A percentile compares a stretch with the other conserved stretches of the same genome.
These are phyloP conservation scores for Notechis scutatus DNA, from an alignment of 2,113 vertebrate species.

Conservation along the genomic window DNA sequence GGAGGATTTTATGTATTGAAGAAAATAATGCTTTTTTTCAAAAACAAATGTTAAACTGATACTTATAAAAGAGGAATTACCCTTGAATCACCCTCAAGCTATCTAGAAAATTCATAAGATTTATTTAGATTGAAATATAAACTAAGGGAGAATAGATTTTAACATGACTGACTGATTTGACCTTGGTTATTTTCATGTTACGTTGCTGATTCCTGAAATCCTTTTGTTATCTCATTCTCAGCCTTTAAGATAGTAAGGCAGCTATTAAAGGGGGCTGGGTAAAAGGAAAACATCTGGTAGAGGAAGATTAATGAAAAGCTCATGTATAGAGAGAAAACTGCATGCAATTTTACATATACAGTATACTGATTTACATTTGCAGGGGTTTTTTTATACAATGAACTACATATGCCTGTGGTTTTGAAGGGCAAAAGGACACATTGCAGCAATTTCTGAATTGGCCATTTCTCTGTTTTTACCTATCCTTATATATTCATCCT, in stretches of 20 bases:
- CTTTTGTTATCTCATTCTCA: background rate
- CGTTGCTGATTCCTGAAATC: background rate
- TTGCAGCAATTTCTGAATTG: background rate
- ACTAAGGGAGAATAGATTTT: background rate
- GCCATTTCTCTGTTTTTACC: background rate
- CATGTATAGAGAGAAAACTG: background rate
- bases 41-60: background rate
- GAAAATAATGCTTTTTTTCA: background rate
- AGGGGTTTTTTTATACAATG: background rate
- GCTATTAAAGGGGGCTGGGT: background rate
- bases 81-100: background rate
- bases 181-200: background rate
- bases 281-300: background rate
- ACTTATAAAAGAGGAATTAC: background rate
- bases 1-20: background rate
- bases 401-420: background rate
- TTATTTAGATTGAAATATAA: background rate
- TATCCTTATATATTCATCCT: background rate
- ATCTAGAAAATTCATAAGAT: background rate
- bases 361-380: background rate
- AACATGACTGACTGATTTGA: background rate
- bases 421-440: background rate
- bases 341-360: background rate
- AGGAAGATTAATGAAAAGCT: conserved; percentile 8
- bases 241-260: background rate